These are phyloP conservation scores for Globia sparganii DNA, from an alignment of 2,888 invertebrate species.

Conservation along the genomic window DNA sequence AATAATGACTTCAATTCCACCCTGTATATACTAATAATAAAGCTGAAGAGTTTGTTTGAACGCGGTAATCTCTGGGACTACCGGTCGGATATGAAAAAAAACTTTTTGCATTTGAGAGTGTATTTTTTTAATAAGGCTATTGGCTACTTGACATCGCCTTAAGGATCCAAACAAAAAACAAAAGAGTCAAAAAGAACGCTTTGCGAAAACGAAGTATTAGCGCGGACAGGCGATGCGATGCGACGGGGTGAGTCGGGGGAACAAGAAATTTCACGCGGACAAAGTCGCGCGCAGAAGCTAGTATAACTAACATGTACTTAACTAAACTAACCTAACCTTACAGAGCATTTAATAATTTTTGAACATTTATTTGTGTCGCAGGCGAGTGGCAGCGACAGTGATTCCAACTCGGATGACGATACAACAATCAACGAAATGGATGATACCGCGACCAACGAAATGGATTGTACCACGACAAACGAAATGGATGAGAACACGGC, in stretches of 20 bases:
- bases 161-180: too few species aligned
- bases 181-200: not conserved
- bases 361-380: slow-evolving; percentile 50
- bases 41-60: too few species aligned
- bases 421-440: slow-evolving; percentile 61
- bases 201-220: not conserved
- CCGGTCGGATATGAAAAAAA: too few species aligned
- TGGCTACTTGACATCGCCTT: too few species aligned
- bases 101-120: too few species aligned
- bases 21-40: too few species aligned
- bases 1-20: too few species aligned
- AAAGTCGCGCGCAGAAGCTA: not conserved
- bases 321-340: not conserved
- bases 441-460: slow-evolving; percentile 31
- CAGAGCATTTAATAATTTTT: not conserved
- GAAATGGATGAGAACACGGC: slow-evolving; percentile 63
- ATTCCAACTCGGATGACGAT: slow-evolving; percentile 76
- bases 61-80: too few species aligned
- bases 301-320: not conserved
- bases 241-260: not conserved
- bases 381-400: slow-evolving; percentile 75
- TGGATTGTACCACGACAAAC: slow-evolving; percentile 34
- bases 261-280: not conserved
- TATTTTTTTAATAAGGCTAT: too few species aligned
- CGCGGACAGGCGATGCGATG: not conserved